phyloP scores from a whole-genome alignment of 1,140 invertebrate species.

The Conopomorpha cramerella region DNA sequence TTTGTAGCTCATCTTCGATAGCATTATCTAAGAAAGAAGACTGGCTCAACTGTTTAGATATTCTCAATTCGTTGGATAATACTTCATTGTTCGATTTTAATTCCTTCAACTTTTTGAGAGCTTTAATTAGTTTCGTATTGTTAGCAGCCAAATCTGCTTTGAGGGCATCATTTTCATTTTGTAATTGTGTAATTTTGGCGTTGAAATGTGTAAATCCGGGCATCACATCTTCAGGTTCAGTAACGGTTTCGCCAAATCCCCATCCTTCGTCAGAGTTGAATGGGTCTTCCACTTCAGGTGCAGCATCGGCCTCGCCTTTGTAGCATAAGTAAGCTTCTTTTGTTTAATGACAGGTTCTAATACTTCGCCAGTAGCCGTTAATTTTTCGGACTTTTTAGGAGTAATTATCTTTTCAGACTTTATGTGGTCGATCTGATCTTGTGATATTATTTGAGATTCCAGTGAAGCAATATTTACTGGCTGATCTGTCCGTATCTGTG shows the following conservation, averaged over 20 bases:
- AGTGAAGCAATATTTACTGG: slow-evolving; percentile 20
- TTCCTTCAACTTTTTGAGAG: slow-evolving; percentile 77
- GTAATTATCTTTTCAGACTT: too few species aligned
- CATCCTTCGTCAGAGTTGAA: slow-evolving; percentile 53
- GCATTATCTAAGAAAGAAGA: slow-evolving; percentile 71
- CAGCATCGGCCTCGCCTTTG: slow-evolving; percentile 15
- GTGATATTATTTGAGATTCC: slow-evolving; percentile 39
- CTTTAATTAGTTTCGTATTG: slow-evolving; percentile 70
- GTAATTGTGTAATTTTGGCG: slow-evolving; percentile 25
- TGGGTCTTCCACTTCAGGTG: slow-evolving; percentile 20
- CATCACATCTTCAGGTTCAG: slow-evolving; percentile 21
- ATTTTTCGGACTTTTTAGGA: too few species aligned
- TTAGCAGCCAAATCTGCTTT: slow-evolving; percentile 63
- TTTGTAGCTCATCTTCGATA: slow-evolving; percentile 75
- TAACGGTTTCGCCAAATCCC: slow-evolving; percentile 30
- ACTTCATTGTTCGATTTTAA: slow-evolving; percentile 69
- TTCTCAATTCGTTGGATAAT: slow-evolving; percentile 62
- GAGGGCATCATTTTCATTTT: slow-evolving; percentile 33
- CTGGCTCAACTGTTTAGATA: slow-evolving; percentile 54
- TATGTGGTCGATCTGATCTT: slow-evolving; percentile 15
- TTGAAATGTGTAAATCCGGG: slow-evolving; percentile 31
- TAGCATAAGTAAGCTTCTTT: slow-evolving; percentile 61
- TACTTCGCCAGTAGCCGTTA: slow-evolving; percentile 3
- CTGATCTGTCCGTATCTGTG: slow-evolving; percentile 3
- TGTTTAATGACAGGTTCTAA: slow-evolving; percentile 52